Conservation (phyloP, 2,888 invertebrate genomes). For the Drosophila pseudotalamancana region DNA sequence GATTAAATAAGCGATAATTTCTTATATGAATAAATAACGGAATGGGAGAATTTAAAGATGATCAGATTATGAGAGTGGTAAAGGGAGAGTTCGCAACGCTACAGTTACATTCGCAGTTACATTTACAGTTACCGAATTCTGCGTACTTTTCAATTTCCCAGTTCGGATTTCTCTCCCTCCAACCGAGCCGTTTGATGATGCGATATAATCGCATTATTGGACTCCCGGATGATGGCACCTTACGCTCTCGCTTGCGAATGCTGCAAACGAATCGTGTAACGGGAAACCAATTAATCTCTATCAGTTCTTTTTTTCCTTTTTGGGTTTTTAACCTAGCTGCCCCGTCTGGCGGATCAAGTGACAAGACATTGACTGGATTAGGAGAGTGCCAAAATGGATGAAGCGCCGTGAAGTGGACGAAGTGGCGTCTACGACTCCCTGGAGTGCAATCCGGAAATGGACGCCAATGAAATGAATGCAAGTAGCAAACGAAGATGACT, state of each 20-base stretch:
- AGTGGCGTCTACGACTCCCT: constrained; percentile 72
- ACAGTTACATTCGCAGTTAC: constrained; percentile 1
- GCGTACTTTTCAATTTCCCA: background rate
- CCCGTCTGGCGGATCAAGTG: constrained; percentile 61
- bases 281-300: constrained; percentile 77
- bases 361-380: constrained; percentile 79
- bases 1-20: constrained; percentile 81
- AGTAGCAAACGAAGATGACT: constrained; percentile 60
- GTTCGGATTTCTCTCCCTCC: constrained; percentile 23
- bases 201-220: constrained; percentile 63
- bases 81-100: constrained; percentile 1
- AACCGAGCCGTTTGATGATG: constrained; percentile 11
- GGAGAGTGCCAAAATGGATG: constrained; percentile 28
- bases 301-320: no score
- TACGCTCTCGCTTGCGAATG: constrained; percentile 41
- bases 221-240: constrained; percentile 31
- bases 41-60: constrained; percentile 24
- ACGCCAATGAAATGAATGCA: constrained; percentile 75
- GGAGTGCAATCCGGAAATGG: constrained; percentile 81
- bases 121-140: background rate
- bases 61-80: constrained; percentile 38
- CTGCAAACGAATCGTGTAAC: constrained; percentile 48
- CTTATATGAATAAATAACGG: constrained; percentile 74
- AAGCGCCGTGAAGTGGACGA: constrained; percentile 18
- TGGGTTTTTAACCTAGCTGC: constrained; percentile 22